Evolutionary conservation across 2,113 vertebrate genomes (phyloP).

Genomic region (Cyanoliseus patagonus): DNA sequence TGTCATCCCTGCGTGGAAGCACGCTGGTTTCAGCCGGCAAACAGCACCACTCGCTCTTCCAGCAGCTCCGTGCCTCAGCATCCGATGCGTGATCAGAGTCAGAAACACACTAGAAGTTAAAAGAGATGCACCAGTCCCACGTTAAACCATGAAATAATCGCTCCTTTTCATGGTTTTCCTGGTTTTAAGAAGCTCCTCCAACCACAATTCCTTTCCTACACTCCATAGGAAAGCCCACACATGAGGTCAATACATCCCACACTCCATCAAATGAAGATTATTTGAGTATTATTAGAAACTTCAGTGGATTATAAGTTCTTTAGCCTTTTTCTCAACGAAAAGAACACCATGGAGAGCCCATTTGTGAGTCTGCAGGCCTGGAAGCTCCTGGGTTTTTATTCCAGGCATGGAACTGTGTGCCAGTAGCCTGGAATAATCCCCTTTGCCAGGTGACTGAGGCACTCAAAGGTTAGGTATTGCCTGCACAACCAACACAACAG

Average conservation of each 20-base stretch:
- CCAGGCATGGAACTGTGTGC: not conserved
- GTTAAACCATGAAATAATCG: fast-evolving
- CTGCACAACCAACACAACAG: not conserved
- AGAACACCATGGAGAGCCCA: fast-evolving
- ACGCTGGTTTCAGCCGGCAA: not conserved
- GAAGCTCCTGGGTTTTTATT: not conserved
- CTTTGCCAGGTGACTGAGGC: not conserved
- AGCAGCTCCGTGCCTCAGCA: not conserved
- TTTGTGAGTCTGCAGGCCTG: not conserved
- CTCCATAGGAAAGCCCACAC: fast-evolving
- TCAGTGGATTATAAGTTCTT: fast-evolving
- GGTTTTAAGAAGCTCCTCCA: not conserved
- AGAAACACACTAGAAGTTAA: fast-evolving
- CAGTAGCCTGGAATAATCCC: not conserved
- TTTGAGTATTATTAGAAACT: not conserved
- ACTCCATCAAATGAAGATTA: fast-evolving
- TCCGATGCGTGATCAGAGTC: fast-evolving
- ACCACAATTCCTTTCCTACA: not conserved
- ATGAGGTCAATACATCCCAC: fast-evolving
- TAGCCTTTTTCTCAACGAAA: not conserved
- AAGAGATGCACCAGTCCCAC: fast-evolving
- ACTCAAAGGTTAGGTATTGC: not conserved
- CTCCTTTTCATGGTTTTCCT: not conserved
- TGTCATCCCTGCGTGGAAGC: not conserved
- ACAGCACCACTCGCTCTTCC: not conserved